Evolutionary conservation across 2,113 vertebrate genomes (phyloP), one percentile per base, ranked within the genome.

Genomic region (Micromys minutus): DNA sequence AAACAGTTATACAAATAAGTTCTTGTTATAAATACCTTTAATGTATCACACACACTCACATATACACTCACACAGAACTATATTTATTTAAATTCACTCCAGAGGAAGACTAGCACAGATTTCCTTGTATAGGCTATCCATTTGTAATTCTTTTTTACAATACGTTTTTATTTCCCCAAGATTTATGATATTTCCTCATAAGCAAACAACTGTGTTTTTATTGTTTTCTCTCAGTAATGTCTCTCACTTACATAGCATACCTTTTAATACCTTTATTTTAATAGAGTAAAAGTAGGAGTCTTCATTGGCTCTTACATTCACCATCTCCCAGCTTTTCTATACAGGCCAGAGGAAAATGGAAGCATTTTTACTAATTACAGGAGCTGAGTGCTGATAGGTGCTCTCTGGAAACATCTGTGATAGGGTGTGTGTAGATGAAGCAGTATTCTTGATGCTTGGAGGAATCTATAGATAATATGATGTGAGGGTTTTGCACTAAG

Each of bases 1-100:
- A 76, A 92, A 74, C 76, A 96, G 55, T 72, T 94, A 95, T 74
- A 93, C 52, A 92, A 96, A 86, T 95, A 65, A 91, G 1, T 57
- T 94, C 13, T 10, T 80, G 22, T 47, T 85, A 91, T 55, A 88
- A 92, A 95, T 90, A 90, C 79, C 91, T 71, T 76, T 39, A 80
- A 88, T 94, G 31, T 67, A 34, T 72, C 26, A 80, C 83, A 50
- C 24, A 75, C 19, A 75, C 31, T 65, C 26, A 94, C 29, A 34
- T 39, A 79, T 39, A 79, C 74, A 67, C n/a, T 69, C 31, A 65
- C 17, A 76, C 42, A 94, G 21, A 31, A n/a, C 22, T 4, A 77
- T 19, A n/a, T 42, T 90, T 89, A 55, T 75, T 72, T 67, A 96
- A 93, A 80, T 86, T 85, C 34, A 57, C 29, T 79, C 21, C 34